Conservation (phyloP, 2,888 invertebrate species). For the Teleiodes luculella region DNA sequence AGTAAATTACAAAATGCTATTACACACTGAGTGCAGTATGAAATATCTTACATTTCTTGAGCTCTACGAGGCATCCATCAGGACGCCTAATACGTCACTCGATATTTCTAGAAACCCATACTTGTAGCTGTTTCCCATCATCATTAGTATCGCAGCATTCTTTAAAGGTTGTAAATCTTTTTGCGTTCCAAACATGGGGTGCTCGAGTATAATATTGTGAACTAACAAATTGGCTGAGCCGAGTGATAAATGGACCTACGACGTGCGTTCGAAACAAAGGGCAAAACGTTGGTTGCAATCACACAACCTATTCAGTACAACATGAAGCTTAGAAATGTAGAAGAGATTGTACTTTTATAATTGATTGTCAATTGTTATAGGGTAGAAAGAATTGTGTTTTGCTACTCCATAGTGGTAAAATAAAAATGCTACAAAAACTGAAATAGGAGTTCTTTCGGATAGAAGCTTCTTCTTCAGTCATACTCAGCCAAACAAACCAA, state of each 20-base stretch:
- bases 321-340: slow-evolving; percentile 38
- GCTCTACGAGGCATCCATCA: background rate
- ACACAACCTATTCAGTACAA: slow-evolving; percentile 62
- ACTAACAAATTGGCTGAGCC: slow-evolving; percentile 57
- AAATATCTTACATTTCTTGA: too few relatives aligned
- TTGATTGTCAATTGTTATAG: too few relatives aligned
- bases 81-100: slow-evolving; percentile 3
- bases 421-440: too few relatives aligned
- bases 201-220: slow-evolving; percentile 49
- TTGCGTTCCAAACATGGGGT: slow-evolving; percentile 30
- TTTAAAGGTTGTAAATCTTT: slow-evolving; percentile 25
- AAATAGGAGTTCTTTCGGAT: too few relatives aligned
- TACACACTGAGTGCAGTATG: too few relatives aligned
- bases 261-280: slow-evolving; percentile 67
- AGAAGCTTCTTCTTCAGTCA: too few relatives aligned
- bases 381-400: too few relatives aligned
- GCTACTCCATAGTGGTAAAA: too few relatives aligned
- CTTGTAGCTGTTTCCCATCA: slow-evolving; percentile 15
- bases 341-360: slow-evolving; percentile 9
- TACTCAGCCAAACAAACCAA: too few relatives aligned
- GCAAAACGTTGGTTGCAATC: slow-evolving; percentile 69
- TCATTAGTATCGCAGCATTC: slow-evolving; percentile 13
- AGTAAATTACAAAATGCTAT: too few relatives aligned
- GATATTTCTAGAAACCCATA: slow-evolving; percentile 9
- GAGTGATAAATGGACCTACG: slow-evolving; percentile 61